Conservation (phyloP, 2,113 vertebrate species). For the Serilophus lunatus region DNA sequence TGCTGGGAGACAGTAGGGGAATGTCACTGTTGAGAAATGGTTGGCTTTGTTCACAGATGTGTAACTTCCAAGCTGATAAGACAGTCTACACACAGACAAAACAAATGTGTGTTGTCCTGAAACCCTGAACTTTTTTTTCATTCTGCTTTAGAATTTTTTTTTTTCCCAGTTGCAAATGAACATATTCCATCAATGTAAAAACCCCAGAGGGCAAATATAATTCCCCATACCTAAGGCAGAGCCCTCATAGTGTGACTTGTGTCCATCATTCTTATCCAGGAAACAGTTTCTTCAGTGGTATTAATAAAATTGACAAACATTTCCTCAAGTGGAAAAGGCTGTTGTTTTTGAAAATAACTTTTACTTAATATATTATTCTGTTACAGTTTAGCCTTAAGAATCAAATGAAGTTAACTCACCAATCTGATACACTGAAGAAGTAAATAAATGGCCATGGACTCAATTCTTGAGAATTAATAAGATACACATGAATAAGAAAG, state of each 20-base stretch:
- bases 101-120: constrained; percentile 42
- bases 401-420: constrained; percentile 39
- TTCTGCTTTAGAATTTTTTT: constrained; percentile 38
- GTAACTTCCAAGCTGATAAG: constrained; percentile 55
- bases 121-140: constrained; percentile 36
- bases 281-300: constrained; percentile 26
- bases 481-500: not conserved
- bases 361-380: constrained; percentile 56
- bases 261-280: constrained; percentile 14
- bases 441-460: not conserved
- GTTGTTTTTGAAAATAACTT: constrained; percentile 51
- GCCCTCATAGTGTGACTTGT: constrained; percentile 44
- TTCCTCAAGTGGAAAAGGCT: constrained; percentile 52
- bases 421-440: not conserved
- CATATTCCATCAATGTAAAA: constrained; percentile 50
- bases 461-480: not conserved
- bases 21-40: constrained; percentile 41
- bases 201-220: constrained; percentile 57
- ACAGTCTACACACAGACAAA: constrained; percentile 28
- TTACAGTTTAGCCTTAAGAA: constrained; percentile 40
- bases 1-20: constrained; percentile 5
- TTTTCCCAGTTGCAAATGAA: constrained; percentile 48
- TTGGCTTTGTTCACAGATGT: constrained; percentile 30
- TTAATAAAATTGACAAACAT: constrained; percentile 66
- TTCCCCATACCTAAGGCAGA: constrained; percentile 58